These are phyloP conservation scores for Drosophila planitibia DNA, from an alignment of 2,888 invertebrate genomes.

Conservation along the genomic window DNA sequence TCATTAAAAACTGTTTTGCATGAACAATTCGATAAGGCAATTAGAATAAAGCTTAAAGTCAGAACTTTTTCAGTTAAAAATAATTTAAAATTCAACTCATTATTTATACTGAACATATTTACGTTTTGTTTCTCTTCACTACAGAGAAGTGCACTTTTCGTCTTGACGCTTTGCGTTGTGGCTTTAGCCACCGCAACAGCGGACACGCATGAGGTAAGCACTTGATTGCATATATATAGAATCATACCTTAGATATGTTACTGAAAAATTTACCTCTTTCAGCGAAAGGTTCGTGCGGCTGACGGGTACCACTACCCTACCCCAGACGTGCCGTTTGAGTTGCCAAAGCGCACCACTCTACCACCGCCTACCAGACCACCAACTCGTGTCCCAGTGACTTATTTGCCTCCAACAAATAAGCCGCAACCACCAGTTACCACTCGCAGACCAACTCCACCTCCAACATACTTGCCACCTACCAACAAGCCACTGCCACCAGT, in stretches of 20 bases:
- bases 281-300: slow-evolving; percentile 80
- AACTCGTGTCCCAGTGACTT: slow-evolving; percentile 49
- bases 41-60: slow-evolving; percentile 50
- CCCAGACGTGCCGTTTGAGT: slow-evolving; percentile 78
- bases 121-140: slow-evolving; percentile 33
- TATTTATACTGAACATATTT: slow-evolving; percentile 7
- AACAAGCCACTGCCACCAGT: slow-evolving; percentile 40
- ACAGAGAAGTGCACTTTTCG: slow-evolving; percentile 83
- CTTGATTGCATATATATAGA: neutral
- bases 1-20: slow-evolving; percentile 64
- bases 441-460: slow-evolving; percentile 36
- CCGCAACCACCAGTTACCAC: slow-evolving; percentile 59
- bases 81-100: neutral
- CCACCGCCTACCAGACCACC: slow-evolving; percentile 59
- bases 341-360: slow-evolving; percentile 58
- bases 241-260: neutral
- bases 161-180: slow-evolving; percentile 83
- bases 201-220: slow-evolving; percentile 78
- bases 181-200: slow-evolving; percentile 75
- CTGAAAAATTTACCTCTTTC: slow-evolving; percentile 11
- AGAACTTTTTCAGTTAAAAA: slow-evolving; percentile 32
- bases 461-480: slow-evolving; percentile 29
- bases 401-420: slow-evolving; percentile 60
- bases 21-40: slow-evolving; percentile 63
- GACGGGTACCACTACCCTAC: slow-evolving; percentile 80